phyloP scores from a whole-genome alignment of 2,113 vertebrate genomes.

The cat (Felis catus) region DNA sequence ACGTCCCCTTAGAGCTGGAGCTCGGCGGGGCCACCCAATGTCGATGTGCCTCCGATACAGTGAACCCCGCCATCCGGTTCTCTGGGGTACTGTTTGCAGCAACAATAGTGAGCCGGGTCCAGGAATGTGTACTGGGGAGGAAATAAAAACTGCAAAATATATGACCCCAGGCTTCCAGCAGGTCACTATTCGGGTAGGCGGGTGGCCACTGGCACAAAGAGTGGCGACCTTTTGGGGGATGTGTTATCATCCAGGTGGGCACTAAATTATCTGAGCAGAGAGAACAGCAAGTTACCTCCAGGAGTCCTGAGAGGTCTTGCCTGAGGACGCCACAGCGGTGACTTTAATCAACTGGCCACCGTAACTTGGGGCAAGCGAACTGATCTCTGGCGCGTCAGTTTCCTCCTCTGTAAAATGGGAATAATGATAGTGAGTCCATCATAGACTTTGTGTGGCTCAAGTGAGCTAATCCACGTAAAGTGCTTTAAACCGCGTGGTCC shows the following conservation, averaged over 20 bases:
- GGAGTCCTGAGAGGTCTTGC: background rate
- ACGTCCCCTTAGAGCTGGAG: background rate
- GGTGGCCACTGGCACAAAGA: background rate
- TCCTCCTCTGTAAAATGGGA: background rate
- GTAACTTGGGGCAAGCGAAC: background rate
- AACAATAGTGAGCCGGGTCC: background rate
- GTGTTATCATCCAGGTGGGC: background rate
- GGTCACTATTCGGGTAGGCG: background rate
- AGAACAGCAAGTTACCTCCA: background rate
- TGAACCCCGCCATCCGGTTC: background rate
- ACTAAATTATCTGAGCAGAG: background rate
- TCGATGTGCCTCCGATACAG: too few species aligned
- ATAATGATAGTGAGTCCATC: background rate
- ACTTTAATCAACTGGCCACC: background rate
- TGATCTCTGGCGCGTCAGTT: background rate
- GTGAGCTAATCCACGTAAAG: background rate
- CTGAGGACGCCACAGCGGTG: background rate
- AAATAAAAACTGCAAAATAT: background rate
- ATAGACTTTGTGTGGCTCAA: background rate
- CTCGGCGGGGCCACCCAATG: background rate
- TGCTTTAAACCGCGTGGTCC: background rate
- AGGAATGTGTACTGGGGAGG: rapidly evolving
- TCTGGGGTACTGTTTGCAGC: background rate
- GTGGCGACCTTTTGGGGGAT: background rate
- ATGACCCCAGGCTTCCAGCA: too few species aligned